phyloP scores from a whole-genome alignment of 53 echinoderm and acorn worm genomes.

The Mesocentrotus franciscanus region DNA sequence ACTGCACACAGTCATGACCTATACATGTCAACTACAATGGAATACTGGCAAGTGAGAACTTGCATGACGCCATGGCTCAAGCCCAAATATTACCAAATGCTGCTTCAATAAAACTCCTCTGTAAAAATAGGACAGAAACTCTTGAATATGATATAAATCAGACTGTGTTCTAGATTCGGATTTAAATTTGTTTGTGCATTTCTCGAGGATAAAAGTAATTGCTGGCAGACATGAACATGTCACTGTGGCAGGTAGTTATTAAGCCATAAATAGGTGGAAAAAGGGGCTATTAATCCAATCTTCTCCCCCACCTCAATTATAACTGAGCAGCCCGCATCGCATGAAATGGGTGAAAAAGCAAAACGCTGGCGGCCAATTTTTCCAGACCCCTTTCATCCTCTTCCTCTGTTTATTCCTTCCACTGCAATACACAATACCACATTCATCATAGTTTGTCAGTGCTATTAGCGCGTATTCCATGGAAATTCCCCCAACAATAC shows the following conservation, averaged over 20 bases:
- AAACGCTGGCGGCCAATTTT: conserved; percentile 30
- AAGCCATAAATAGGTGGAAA: conserved; percentile 28
- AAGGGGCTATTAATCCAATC: conserved; percentile 6
- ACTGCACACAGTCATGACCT: conserved; percentile 7
- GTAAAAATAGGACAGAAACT: background rate
- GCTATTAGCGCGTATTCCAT: background rate
- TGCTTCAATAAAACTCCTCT: background rate
- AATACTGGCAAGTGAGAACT: background rate
- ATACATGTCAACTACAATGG: background rate
- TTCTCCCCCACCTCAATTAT: conserved; percentile 1
- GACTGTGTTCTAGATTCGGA: background rate
- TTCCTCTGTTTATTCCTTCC: conserved; percentile 40
- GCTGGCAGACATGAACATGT: conserved; percentile 1
- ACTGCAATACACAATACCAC: conserved; percentile 57
- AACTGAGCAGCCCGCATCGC: background rate
- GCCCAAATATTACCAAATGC: background rate
- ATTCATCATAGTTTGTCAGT: conserved; percentile 63
- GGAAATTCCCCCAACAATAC: conserved; percentile 41
- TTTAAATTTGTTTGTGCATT: background rate
- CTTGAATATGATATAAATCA: background rate
- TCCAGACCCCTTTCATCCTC: background rate
- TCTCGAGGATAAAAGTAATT: background rate
- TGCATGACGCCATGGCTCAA: background rate
- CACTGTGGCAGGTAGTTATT: conserved; percentile 22
- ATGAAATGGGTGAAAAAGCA: conserved; percentile 30